These are phyloP conservation scores for Hedya salicella DNA, from an alignment of 2,888 invertebrate genomes.

Conservation along the genomic window DNA sequence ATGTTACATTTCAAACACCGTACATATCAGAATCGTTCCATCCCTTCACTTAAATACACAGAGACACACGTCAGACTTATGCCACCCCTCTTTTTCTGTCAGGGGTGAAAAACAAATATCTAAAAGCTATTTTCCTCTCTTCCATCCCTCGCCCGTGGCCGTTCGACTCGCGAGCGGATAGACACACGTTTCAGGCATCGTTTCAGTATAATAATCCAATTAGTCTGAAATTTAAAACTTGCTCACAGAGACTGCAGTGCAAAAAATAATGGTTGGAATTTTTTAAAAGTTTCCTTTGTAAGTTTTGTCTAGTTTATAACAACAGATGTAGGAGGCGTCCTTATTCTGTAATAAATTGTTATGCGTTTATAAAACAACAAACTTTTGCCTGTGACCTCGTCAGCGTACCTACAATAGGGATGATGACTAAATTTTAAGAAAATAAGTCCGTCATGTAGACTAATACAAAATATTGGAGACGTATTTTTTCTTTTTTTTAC, in stretches of 20 bases:
- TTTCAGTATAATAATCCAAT: constrained; percentile 71
- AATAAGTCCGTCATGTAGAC: too few species aligned
- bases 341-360: constrained; percentile 9
- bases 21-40: too few species aligned
- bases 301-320: constrained; percentile 47
- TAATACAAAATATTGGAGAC: too few species aligned
- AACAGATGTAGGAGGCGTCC: constrained; percentile 42
- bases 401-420: too few species aligned
- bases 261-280: constrained; percentile 53
- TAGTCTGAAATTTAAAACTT: constrained; percentile 66
- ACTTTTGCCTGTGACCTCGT: too few species aligned
- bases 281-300: constrained; percentile 49
- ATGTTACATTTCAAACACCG: too few species aligned
- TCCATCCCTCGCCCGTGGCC: constrained; percentile 23
- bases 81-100: too few species aligned
- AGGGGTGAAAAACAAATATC: background rate
- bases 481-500: too few species aligned
- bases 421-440: too few species aligned
- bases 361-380: background rate
- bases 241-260: constrained; percentile 54
- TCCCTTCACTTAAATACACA: too few species aligned
- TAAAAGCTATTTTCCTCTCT: constrained; percentile 8
- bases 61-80: too few species aligned
- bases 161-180: constrained; percentile 43
- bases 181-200: constrained; percentile 52